phyloP scores from a whole-genome alignment of 2,888 invertebrate species.

The Macroteleia sp. region DNA sequence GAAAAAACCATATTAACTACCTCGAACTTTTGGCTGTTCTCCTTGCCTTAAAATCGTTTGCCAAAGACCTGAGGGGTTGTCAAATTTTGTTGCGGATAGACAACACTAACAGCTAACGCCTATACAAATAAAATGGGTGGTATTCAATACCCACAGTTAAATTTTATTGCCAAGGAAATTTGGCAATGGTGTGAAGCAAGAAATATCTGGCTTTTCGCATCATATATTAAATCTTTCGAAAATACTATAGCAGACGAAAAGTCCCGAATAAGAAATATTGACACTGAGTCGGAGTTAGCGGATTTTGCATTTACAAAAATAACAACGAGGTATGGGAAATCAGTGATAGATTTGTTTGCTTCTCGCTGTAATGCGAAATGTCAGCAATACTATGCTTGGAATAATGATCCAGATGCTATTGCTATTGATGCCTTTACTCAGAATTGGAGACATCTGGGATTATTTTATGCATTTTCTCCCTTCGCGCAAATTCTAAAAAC shows the following conservation, averaged over 20 bases:
- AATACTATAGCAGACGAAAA: conserved; percentile 30
- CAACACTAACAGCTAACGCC: conserved; percentile 41
- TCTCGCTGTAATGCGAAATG: too few species aligned
- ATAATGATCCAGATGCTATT: too few species aligned
- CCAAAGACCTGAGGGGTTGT: neutral
- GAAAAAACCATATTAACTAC: conserved; percentile 39
- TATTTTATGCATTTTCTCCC: too few species aligned
- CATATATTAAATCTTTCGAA: conserved; percentile 22
- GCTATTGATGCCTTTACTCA: too few species aligned
- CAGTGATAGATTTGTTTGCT: too few species aligned
- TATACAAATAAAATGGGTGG: too few species aligned
- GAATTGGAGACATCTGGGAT: too few species aligned
- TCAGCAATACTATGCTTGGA: too few species aligned
- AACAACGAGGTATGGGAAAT: too few species aligned
- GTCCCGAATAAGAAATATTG: conserved; percentile 15
- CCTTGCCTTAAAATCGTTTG: conserved; percentile 48
- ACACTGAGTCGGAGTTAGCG: too few species aligned
- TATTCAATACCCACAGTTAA: conserved; percentile 38
- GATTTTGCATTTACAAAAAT: too few species aligned
- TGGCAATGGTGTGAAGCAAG: conserved; percentile 50
- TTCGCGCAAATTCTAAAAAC: too few species aligned
- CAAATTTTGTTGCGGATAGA: conserved; percentile 51
- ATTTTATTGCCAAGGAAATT: conserved; percentile 23
- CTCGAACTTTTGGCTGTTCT: conserved; percentile 47
- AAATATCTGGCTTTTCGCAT: conserved; percentile 42